Evolutionary conservation across 2,113 vertebrate genomes (phyloP).

Genomic region (Cisticola juncidis): DNA sequence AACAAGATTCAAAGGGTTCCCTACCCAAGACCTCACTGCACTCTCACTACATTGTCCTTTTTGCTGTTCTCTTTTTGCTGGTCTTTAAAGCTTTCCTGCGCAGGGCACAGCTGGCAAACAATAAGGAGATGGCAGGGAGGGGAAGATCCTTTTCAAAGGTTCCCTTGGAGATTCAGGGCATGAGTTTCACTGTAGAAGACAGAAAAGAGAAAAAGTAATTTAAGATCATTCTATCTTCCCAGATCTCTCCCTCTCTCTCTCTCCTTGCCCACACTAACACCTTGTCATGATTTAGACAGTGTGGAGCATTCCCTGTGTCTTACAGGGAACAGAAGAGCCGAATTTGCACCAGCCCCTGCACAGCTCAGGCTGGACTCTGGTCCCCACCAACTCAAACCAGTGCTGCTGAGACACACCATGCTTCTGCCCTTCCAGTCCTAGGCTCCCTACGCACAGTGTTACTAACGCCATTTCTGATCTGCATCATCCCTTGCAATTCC

Average conservation of each 20-base stretch:
- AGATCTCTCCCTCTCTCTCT: neutral
- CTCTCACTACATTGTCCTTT: neutral
- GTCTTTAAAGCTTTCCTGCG: neutral
- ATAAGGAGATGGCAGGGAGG: neutral
- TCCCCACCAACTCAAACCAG: neutral
- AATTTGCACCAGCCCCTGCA: neutral
- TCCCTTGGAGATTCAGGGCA: constrained; percentile 57
- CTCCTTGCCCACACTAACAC: constrained; percentile 36
- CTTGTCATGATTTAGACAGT: neutral
- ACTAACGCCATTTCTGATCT: neutral
- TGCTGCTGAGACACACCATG: neutral
- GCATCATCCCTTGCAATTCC: neutral
- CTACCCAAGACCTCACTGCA: neutral
- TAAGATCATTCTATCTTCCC: constrained; percentile 2
- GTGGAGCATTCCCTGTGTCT: neutral
- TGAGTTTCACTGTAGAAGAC: constrained; percentile 42
- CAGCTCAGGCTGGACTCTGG: neutral
- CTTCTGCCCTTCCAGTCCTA: neutral
- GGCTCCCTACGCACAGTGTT: neutral
- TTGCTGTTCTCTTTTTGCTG: neutral
- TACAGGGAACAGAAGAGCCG: neutral
- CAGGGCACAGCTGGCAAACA: constrained; percentile 47
- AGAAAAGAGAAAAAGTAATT: constrained; percentile 46
- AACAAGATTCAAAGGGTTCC: neutral
- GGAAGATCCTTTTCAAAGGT: constrained; percentile 44